Evolutionary conservation across 1,140 invertebrate genomes (phyloP).

Genomic region (Brachionus rubens): DNA sequence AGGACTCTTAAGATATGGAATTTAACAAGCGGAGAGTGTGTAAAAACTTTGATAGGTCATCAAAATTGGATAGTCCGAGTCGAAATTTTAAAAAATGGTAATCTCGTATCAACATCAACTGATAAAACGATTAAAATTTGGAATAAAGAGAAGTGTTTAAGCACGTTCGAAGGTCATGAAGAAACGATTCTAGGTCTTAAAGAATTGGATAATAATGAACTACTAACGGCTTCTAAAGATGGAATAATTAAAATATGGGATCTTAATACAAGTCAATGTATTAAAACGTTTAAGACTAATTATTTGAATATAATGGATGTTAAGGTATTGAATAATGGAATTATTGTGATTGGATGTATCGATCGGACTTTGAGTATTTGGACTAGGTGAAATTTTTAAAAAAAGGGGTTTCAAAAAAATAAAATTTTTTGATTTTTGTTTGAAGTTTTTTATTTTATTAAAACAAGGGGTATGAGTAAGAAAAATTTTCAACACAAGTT

Average conservation of each 20-base stretch:
- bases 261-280: neutral
- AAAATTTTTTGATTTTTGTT: too few relatives aligned
- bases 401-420: too few relatives aligned
- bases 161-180: neutral
- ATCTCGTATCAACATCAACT: neutral
- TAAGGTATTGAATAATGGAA: too few relatives aligned
- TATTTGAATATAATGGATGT: too few relatives aligned
- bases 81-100: neutral
- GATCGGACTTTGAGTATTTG: too few relatives aligned
- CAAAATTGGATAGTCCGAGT: neutral
- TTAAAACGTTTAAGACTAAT: constrained; percentile 1
- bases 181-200: neutral
- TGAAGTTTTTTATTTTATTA: too few relatives aligned
- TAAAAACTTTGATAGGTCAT: neutral
- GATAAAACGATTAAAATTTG: constrained; percentile 23
- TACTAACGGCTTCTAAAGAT: neutral
- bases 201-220: neutral
- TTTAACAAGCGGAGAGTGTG: neutral
- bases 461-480: too few relatives aligned
- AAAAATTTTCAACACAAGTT: too few relatives aligned
- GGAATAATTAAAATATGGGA: constrained; percentile 21
- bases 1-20: constrained; percentile 18
- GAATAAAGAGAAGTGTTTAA: constrained; percentile 3
- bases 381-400: too few relatives aligned
- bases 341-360: too few relatives aligned